Conservation (phyloP, 2,888 invertebrate species). For the Eilema griseolum region DNA sequence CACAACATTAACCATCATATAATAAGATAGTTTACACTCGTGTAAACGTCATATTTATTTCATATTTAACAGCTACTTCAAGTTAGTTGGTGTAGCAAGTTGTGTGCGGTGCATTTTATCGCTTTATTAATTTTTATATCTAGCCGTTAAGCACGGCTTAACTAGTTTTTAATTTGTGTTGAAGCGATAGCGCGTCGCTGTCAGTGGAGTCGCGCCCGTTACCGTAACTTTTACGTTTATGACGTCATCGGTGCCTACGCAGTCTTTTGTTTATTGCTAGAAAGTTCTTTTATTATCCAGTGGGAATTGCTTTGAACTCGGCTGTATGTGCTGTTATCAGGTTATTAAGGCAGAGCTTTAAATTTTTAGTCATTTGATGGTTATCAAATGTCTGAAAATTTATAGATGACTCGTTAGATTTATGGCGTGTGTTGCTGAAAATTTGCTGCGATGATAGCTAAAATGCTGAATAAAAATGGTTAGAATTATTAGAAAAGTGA, state of each 20-base stretch:
- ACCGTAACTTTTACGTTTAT: slow-evolving; percentile 40
- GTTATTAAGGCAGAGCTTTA: slow-evolving; percentile 7
- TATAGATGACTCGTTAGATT: background rate
- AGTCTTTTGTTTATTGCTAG: slow-evolving; percentile 39
- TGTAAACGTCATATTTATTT: slow-evolving; percentile 13
- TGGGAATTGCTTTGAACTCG: slow-evolving; percentile 37
- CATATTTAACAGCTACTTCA: slow-evolving; percentile 21
- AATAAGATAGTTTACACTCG: too few species aligned
- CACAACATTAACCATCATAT: slow-evolving; percentile 29
- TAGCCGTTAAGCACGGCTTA: slow-evolving; percentile 47
- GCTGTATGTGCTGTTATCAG: slow-evolving; percentile 19
- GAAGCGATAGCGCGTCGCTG: slow-evolving; percentile 19
- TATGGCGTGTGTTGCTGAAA: too few species aligned
- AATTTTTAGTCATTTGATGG: background rate
- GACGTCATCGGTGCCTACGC: slow-evolving; percentile 46
- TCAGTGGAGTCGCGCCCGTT: slow-evolving; percentile 28
- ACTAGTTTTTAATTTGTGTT: slow-evolving; percentile 37
- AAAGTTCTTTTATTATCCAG: slow-evolving; percentile 43
- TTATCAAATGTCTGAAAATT: background rate
- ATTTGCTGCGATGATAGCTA: too few species aligned
- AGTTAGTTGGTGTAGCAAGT: slow-evolving; percentile 22
- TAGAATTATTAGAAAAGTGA: too few species aligned
- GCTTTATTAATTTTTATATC: slow-evolving; percentile 50
- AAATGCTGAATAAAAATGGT: too few species aligned
- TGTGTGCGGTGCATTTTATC: slow-evolving; percentile 31